These are phyloP conservation scores for Oxyruncus cristatus DNA, from an alignment of 2,113 vertebrate genomes.

Conservation along the genomic window DNA sequence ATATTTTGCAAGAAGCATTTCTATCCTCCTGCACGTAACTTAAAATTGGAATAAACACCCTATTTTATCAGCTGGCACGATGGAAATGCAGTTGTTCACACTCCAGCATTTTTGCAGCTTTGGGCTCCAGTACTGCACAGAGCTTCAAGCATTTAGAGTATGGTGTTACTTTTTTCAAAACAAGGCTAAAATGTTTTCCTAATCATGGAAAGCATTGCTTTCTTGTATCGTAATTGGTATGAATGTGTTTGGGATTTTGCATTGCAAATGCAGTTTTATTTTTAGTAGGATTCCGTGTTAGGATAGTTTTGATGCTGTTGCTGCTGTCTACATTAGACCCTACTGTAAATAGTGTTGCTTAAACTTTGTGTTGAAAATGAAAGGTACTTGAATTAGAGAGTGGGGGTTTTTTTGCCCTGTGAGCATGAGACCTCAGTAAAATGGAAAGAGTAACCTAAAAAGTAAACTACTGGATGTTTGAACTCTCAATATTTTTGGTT, in stretches of 20 bases:
- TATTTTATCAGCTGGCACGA: neutral
- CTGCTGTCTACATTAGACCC: neutral
- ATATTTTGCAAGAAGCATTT: neutral
- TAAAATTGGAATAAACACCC: neutral
- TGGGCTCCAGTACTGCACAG: neutral
- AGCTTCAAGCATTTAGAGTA: neutral
- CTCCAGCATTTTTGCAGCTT: neutral
- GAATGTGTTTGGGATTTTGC: neutral
- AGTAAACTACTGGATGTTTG: neutral
- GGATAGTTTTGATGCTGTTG: neutral
- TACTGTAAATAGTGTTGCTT: neutral
- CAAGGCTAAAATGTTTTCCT: neutral
- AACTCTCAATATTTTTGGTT: neutral
- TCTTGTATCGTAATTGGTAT: neutral
- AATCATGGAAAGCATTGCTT: neutral
- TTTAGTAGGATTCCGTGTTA: neutral
- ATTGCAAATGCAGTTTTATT: neutral
- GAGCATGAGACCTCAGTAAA: neutral
- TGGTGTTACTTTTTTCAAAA: neutral
- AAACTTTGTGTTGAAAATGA: neutral
- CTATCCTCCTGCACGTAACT: neutral
- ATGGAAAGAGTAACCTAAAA: neutral
- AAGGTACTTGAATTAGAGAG: neutral
- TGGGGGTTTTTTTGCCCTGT: neutral
- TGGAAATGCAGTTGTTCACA: neutral